Evolutionary conservation across 2,113 vertebrate genomes (phyloP), one percentile per base, ranked within the genome.

Genomic region (Rutilus rutilus): DNA sequence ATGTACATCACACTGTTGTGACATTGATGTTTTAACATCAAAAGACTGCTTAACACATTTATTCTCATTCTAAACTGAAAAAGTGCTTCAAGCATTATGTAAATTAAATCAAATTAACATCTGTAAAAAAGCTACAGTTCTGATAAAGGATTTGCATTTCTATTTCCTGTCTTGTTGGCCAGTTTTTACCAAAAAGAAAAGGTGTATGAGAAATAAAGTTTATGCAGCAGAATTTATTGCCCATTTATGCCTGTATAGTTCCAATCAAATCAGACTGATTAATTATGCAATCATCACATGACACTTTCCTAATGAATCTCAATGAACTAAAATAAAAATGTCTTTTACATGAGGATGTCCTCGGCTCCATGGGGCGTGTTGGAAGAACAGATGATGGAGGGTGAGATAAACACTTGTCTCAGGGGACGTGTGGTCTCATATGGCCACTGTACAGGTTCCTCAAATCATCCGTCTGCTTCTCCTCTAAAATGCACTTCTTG

Each of bases 361-460:
- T 88, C 7, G 4, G 79, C 76, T 88, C 84, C 84, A 76, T 87
- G 86, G 75, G 71, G 78, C 79, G 69, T 78, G 83, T 64, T 64
- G 74, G 87, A 84, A 62, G 87, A 91, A 89, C 92, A 93, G 92
- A 93, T 93, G 91, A 91, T 86, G 82, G 84, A 64, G 82, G 77
- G 82, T 50, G 77, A 86, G 91, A 84, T 91, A 92, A 93, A 93
- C 91, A 89, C 78, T 73, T 50, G 85, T 91, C 93, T 89, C 91
- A 82, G 78, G 93, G 91, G 92, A 93, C 88, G 52, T 30, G 84
- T 71, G 91, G 90, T 92, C 93, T 92, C 90, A 33, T 87, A 91
- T 91, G 88, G 84, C 82, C 82, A 87, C 86, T 89, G 86, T 89
- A 87, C 75, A 67, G 50, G 83, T 74, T 25, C 89, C 84, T 57